Evolutionary conservation across 1,140 invertebrate genomes (phyloP), one percentile per base, ranked within the genome.

Genomic region (Pseudomyrmex concolor): DNA sequence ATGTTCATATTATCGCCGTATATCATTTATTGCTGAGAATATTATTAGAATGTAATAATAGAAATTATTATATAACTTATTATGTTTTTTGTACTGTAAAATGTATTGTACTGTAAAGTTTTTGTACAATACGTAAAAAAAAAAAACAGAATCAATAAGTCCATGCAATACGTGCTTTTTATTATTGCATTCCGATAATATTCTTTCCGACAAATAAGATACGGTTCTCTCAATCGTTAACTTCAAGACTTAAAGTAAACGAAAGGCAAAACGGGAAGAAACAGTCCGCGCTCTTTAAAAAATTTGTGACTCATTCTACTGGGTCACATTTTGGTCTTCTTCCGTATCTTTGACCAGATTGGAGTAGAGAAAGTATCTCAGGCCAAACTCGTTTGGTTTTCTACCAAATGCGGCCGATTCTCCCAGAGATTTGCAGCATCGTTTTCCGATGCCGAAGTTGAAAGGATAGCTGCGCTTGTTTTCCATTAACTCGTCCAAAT

Each of bases 401-500:
- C 89, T 90, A 1, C 66, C 70, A 8, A 68, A 57, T 13, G 81
- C 76, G 12, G 62, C 71, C 62, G n/a, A 19, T 2, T 88, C 73
- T 3, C 57, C 70, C 9, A n/a, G 4, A 15, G 19, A 34, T 12
- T 85, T 86, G 78, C 54, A 70, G 8, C 66, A 60, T 66, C 93
- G 88, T 85, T 94, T 94, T 0, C 94, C 94, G 12, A 94, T 76
- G 0, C 93, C 93, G 83, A 94, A 94, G 25, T 86, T 90, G 71
- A 93, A 94, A 1, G 88, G 80, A 9, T 74, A 70, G 2, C 66
- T 84, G 12, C 92, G 91, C 83, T 93, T 92, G 2, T 89, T 82
- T 45, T 92, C 83, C 13, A 87, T 59, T 7, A 86, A 63, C 50
- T 90, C 86, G 4, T 87, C 68, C 8, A 72, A 8, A 5, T 54